Evolutionary conservation across 2,113 vertebrate genomes (phyloP).

Genomic region (Tetrax tetrax): DNA sequence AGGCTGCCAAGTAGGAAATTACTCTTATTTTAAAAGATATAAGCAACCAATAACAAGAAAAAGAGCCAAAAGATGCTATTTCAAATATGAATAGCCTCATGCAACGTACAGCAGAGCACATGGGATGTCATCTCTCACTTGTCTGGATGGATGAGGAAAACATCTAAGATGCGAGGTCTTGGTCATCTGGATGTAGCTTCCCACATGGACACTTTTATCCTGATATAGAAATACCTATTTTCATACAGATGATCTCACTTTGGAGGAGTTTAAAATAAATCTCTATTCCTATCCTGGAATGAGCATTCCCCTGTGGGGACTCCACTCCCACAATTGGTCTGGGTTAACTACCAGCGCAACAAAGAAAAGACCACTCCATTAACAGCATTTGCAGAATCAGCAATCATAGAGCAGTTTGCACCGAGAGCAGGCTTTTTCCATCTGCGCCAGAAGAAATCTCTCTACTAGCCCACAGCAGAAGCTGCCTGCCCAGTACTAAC

Average conservation of each 20-base stretch:
- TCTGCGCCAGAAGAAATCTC: background rate
- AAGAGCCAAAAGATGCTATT: background rate
- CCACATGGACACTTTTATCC: background rate
- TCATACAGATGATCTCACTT: slow-evolving; percentile 8
- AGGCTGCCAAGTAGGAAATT: background rate
- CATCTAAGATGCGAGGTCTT: background rate
- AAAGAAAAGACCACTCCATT: background rate
- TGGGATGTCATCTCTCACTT: background rate
- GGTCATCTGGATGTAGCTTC: background rate
- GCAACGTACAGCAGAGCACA: background rate
- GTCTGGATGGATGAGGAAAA: background rate
- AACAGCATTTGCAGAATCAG: background rate
- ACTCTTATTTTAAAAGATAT: background rate
- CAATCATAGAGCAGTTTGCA: background rate
- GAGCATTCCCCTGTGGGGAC: background rate
- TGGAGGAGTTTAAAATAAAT: background rate
- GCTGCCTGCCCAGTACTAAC: background rate
- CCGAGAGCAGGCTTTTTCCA: background rate
- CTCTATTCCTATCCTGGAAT: background rate
- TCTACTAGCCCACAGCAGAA: background rate
- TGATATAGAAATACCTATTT: background rate
- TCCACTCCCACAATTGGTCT: background rate
- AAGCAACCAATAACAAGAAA: background rate
- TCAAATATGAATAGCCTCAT: background rate
- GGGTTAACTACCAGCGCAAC: background rate